Conservation (phyloP, 2,888 invertebrate genomes). For the Cinara cedri region DNA sequence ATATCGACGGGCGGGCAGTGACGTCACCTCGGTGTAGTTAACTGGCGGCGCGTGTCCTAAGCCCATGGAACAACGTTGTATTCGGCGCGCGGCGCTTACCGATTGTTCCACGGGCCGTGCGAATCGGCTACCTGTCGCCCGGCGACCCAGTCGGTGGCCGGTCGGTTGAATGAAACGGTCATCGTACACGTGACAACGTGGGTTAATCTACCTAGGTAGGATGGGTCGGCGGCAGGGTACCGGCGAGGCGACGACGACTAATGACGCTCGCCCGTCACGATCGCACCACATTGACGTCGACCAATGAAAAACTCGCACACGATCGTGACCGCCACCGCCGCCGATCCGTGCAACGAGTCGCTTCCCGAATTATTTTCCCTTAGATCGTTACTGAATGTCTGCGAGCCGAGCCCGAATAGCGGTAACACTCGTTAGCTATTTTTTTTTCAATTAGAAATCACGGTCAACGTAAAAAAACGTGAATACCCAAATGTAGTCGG, state of each 20-base stretch:
- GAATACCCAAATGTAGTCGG: no score
- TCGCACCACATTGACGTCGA: slow-evolving; percentile 34
- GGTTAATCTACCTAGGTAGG: neutral
- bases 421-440: neutral
- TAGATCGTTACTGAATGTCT: neutral
- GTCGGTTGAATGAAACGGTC: slow-evolving; percentile 26
- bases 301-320: slow-evolving; percentile 40
- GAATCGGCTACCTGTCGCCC: neutral
- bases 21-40: neutral
- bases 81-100: neutral
- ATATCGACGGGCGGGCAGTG: neutral
- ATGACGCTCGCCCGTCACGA: slow-evolving; percentile 13
- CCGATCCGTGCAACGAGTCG: neutral
- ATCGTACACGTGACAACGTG: slow-evolving; percentile 40
- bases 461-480: no score
- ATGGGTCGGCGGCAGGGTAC: neutral
- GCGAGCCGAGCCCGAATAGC: no score
- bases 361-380: neutral
- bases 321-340: neutral
- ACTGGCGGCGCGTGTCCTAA: neutral
- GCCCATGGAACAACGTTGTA: slow-evolving; percentile 15
- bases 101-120: neutral
- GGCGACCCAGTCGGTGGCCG: neutral
- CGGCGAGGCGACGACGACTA: neutral
- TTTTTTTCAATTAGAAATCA: no score